These are phyloP conservation scores for Gari tellinella DNA, from an alignment of 2,888 invertebrate genomes.

Conservation along the genomic window DNA sequence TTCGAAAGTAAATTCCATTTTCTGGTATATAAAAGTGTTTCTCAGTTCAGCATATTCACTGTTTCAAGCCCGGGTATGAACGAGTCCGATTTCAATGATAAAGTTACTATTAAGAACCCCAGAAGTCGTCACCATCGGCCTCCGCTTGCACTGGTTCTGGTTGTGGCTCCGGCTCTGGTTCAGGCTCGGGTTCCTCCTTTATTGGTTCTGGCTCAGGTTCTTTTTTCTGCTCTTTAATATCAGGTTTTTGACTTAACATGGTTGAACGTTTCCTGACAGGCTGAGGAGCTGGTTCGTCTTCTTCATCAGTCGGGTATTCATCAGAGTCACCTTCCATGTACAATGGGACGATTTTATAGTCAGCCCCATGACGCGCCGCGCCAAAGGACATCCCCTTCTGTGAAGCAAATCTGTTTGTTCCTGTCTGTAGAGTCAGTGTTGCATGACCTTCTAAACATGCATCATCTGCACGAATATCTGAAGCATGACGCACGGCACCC, in stretches of 20 bases:
- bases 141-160: conserved; percentile 8
- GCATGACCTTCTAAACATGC: conserved; percentile 65
- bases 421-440: conserved; percentile 80
- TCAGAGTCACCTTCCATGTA: conserved; percentile 56
- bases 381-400: conserved; percentile 81
- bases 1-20: no score
- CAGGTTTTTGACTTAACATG: conserved; percentile 19
- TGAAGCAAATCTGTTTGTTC: conserved; percentile 82
- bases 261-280: conserved; percentile 46
- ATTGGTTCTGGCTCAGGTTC: conserved; percentile 16
- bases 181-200: neutral
- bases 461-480: conserved; percentile 80
- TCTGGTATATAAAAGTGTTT: no score
- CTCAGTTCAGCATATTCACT: no score
- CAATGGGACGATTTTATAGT: conserved; percentile 39
- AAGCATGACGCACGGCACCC: conserved; percentile 79
- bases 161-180: conserved; percentile 16
- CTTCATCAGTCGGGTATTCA: conserved; percentile 60
- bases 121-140: conserved; percentile 16
- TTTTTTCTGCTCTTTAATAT: conserved; percentile 20
- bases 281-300: conserved; percentile 48
- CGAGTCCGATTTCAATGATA: neutral
- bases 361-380: conserved; percentile 60
- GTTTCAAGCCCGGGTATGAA: no score
- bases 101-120: neutral